Base-by-base conservation (phyloP, 1,140 invertebrate species). In the Homalodisca vitripennis region DNA sequence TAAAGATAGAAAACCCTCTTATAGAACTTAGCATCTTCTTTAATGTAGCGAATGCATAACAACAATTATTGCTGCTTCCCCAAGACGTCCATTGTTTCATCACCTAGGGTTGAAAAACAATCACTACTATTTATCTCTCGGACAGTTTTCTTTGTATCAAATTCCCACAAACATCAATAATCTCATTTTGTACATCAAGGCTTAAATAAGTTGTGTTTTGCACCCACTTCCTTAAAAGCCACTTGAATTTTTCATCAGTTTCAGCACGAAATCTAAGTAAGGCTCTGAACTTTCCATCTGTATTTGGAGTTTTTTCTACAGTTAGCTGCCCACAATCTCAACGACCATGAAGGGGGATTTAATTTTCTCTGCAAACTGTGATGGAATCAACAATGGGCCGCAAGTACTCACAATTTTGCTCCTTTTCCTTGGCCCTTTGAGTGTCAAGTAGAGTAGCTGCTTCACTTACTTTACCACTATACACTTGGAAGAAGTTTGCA, bases 101-200 rank as follows among this genome's bases (percentile, higher is more conserved):
- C 57, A 29, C 6, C 57, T 27, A 31, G 13, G 14, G 29, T 29
- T 3, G 57, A 24, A 20, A 62, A 62, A 30, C 57, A 62, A 10
- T 24, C 57, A 29, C 10, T 10, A 13, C 14, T 30, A 30, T 62
- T 62, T 27, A 62, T 62, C 29, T 24, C 2, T 62, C 2, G 10
- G 12, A 62, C 13, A 13, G 29, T 62, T 30, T 29, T 29, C 29
- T 30, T 20, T 62, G 24, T 10, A 62, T 62, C 10, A 62, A 30
- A 3, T 24, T 3, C 2, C 22, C 20, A 62, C 57, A 27, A 24
- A 62, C 20, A 30, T 62, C 22, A 24, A 62, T 24, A 24, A 62
- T 62, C 29, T 62, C 24, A 62, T 62, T 29, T 30, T 62, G 57
- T 27, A 62, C 29, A 20, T 62, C 57, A 26, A 27, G 57, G 22